Evolutionary conservation across 2,113 vertebrate genomes (phyloP).

Genomic region (Todiramphus chloris): DNA sequence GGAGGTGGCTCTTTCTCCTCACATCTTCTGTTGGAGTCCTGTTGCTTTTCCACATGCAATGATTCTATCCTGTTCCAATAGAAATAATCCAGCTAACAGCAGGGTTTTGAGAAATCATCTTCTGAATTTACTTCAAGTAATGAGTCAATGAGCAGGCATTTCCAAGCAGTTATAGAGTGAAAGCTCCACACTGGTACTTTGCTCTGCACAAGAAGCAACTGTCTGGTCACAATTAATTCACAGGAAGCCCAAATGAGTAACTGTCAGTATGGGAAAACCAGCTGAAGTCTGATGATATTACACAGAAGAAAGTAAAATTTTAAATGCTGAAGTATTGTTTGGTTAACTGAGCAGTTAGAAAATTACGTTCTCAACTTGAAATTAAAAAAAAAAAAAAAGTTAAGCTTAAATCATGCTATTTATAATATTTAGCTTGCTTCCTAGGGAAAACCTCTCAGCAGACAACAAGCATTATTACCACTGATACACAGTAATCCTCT

Average conservation of each 20-base stretch:
- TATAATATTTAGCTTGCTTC: neutral
- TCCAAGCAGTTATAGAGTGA: neutral
- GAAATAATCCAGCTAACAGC: neutral
- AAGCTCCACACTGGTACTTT: neutral
- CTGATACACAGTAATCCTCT: neutral
- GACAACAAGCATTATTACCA: neutral
- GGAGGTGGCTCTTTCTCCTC: neutral
- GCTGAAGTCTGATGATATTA: neutral
- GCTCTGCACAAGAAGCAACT: neutral
- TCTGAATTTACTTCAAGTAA: neutral
- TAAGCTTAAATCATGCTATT: neutral
- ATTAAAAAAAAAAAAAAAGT: neutral
- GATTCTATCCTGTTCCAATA: neutral
- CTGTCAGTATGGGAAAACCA: neutral
- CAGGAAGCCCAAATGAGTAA: neutral
- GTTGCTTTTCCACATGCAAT: neutral
- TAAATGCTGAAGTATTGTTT: neutral
- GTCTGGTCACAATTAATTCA: neutral
- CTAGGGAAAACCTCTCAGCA: neutral
- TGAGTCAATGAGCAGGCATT: neutral
- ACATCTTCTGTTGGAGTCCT: neutral
- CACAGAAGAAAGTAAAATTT: neutral
- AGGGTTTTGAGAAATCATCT: neutral
- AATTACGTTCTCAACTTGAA: neutral
- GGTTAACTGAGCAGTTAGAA: neutral